Conservation (phyloP, 1,140 invertebrate species). For the Plectrocnemia conspersa region DNA sequence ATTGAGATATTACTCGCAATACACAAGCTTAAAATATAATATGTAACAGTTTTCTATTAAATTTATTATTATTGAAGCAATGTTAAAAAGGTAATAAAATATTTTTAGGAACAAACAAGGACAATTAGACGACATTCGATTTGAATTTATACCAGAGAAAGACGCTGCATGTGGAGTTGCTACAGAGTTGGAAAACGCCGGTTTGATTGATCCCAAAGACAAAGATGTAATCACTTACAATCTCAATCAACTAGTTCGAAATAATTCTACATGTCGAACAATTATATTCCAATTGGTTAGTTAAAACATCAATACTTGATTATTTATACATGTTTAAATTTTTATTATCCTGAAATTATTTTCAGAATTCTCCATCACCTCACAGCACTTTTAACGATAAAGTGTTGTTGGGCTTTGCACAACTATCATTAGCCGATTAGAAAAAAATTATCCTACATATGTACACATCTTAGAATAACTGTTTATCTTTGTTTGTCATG, state of each 20-base stretch:
- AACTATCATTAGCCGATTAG: not conserved
- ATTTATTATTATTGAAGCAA: no score
- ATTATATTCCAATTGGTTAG: conserved; percentile 91
- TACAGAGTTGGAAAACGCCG: conserved; percentile 87
- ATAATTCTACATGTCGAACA: conserved; percentile 56
- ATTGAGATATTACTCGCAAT: no score
- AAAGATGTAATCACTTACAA: conserved; percentile 87
- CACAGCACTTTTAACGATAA: conserved; percentile 4
- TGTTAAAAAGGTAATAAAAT: no score
- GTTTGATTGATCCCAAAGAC: conserved; percentile 88
- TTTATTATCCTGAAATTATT: not conserved
- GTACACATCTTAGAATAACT: no score
- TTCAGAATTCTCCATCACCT: conserved; percentile 14
- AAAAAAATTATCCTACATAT: no score
- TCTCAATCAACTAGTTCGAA: conserved; percentile 85
- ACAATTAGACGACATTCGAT: conserved; percentile 96
- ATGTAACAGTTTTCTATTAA: no score
- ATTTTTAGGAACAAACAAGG: conserved; percentile 67
- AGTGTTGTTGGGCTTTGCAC: conserved; percentile 4
- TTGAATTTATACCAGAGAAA: conserved; percentile 88
- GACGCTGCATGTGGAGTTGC: conserved; percentile 94
- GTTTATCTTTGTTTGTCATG: no score
- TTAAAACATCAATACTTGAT: conserved; percentile 24
- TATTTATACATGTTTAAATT: not conserved
- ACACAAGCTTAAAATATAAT: no score